These are phyloP conservation scores for Prosopocoilus inquinatus DNA, from an alignment of 2,888 invertebrate genomes.

Conservation along the genomic window DNA sequence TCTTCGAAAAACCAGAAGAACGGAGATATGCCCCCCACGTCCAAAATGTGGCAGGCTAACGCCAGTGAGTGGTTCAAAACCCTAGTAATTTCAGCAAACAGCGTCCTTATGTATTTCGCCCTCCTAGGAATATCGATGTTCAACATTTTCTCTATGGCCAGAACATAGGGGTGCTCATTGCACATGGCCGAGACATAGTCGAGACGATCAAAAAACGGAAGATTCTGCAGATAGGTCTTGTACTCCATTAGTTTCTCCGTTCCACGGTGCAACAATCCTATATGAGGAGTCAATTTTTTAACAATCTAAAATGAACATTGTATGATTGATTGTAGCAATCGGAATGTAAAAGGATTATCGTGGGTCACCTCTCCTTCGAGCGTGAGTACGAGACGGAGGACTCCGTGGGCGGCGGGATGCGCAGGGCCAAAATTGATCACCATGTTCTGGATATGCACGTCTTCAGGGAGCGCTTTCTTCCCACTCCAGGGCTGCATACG, in stretches of 20 bases:
- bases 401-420: slow-evolving; percentile 91
- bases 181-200: slow-evolving; percentile 85
- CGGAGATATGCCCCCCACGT: slow-evolving; percentile 84
- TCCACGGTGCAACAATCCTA: slow-evolving; percentile 83
- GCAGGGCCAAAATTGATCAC: slow-evolving; percentile 84
- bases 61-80: slow-evolving; percentile 79
- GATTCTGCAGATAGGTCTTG: slow-evolving; percentile 80
- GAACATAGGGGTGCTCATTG: slow-evolving; percentile 74
- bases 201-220: slow-evolving; percentile 84
- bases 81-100: slow-evolving; percentile 72
- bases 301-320: slow-evolving; percentile 57
- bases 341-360: not conserved
- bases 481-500: slow-evolving; percentile 9
- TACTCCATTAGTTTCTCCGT: slow-evolving; percentile 89
- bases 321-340: slow-evolving; percentile 19
- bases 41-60: slow-evolving; percentile 71
- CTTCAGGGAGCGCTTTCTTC: slow-evolving; percentile 18
- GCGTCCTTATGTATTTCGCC: slow-evolving; percentile 76
- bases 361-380: slow-evolving; percentile 71
- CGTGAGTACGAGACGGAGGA: slow-evolving; percentile 74
- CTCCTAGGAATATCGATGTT: slow-evolving; percentile 74
- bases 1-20: slow-evolving; percentile 92
- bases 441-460: slow-evolving; percentile 21
- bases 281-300: slow-evolving; percentile 76
- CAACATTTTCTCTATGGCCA: slow-evolving; percentile 81